Conservation (phyloP, 2,888 invertebrate genomes). For the Nomada fucata region DNA sequence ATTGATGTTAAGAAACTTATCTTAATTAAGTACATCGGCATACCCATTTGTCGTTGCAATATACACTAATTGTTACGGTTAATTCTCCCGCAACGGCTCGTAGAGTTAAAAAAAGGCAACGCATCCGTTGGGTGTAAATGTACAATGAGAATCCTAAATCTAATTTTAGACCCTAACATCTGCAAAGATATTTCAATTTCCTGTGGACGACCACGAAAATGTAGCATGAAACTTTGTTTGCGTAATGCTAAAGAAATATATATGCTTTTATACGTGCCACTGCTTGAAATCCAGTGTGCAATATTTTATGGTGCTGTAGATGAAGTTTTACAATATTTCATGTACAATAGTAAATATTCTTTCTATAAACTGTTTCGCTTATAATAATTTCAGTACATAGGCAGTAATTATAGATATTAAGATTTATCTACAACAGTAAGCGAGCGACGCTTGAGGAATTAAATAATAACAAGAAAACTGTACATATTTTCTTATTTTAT, state of each 20-base stretch:
- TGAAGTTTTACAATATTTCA: too few relatives aligned
- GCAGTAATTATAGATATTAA: too few relatives aligned
- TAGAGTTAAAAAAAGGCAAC: neutral
- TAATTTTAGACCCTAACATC: slow-evolving; percentile 49
- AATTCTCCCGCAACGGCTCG: neutral
- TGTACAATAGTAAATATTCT: too few relatives aligned
- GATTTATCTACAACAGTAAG: too few relatives aligned
- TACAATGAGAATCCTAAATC: slow-evolving; percentile 17
- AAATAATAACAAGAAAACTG: too few relatives aligned
- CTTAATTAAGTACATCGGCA: neutral
- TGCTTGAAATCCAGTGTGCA: too few relatives aligned
- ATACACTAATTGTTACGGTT: slow-evolving; percentile 5
- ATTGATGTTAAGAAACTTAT: neutral
- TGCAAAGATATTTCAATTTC: slow-evolving; percentile 30
- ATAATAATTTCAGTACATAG: too few relatives aligned
- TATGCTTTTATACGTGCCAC: too few relatives aligned
- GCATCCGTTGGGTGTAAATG: neutral
- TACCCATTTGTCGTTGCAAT: neutral
- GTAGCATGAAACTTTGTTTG: slow-evolving; percentile 5
- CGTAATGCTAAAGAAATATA: neutral
- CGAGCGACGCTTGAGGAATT: too few relatives aligned
- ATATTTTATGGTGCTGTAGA: too few relatives aligned
- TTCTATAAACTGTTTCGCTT: too few relatives aligned
- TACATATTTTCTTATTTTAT: too few relatives aligned
- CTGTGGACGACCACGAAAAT: slow-evolving; percentile 1